Percentiles rank a stretch among this genome's conserved stretches.
These are phyloP conservation scores for Automeris io DNA, from an alignment of 2,888 invertebrate species.

Conservation along the genomic window DNA sequence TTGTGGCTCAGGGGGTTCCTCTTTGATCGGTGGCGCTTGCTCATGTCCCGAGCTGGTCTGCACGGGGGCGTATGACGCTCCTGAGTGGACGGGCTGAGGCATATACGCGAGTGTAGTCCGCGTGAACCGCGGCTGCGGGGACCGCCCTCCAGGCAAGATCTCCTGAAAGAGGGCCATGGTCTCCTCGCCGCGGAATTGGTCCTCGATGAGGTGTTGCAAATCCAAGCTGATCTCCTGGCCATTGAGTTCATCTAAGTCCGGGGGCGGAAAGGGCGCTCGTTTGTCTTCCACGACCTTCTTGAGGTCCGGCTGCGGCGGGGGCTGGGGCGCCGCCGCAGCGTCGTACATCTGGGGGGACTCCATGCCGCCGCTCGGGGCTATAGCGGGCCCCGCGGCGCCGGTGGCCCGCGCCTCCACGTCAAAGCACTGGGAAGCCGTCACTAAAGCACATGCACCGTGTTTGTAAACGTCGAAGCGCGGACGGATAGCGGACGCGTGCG, in stretches of 20 bases:
- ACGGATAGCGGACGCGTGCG: constrained; percentile 37
- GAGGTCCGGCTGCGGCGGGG: constrained; percentile 78
- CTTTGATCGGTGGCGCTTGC: constrained; percentile 86
- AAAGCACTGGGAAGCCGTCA: constrained; percentile 67
- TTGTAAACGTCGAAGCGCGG: constrained; percentile 30
- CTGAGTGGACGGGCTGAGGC: constrained; percentile 94
- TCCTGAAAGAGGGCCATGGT: constrained; percentile 88
- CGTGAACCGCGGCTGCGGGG: constrained; percentile 74
- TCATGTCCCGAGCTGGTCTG: constrained; percentile 79
- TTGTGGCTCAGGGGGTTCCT: constrained; percentile 90
- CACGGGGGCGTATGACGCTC: constrained; percentile 79
- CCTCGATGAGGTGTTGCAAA: constrained; percentile 94
- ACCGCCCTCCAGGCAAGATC: constrained; percentile 80
- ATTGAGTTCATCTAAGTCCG: constrained; percentile 92
- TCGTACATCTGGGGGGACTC: constrained; percentile 94
- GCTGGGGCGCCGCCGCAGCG: constrained; percentile 78
- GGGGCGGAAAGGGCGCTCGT: constrained; percentile 85
- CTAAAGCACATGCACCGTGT: constrained; percentile 60
- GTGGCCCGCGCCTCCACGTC: constrained; percentile 70
- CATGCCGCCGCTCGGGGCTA: constrained; percentile 78
- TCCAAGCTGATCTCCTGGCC: constrained; percentile 95
- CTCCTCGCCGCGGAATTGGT: constrained; percentile 90
- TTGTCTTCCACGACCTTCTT: constrained; percentile 80
- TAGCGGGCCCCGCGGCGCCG: constrained; percentile 65
- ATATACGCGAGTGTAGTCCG: constrained; percentile 90